These are phyloP conservation scores for Carassius carassius DNA, from an alignment of 2,113 vertebrate genomes.

Conservation along the genomic window DNA sequence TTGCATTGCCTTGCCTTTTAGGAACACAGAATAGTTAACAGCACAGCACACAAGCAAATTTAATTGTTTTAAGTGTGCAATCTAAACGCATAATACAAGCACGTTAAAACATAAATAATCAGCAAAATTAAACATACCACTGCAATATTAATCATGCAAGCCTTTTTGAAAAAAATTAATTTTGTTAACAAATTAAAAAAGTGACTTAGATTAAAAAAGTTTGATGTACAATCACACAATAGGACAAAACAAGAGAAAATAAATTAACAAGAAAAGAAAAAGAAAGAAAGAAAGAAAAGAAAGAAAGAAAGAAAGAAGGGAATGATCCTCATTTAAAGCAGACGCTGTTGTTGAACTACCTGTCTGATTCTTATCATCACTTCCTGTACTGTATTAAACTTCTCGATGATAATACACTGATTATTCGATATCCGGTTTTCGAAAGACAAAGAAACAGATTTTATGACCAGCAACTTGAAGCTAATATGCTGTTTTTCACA, in stretches of 20 bases:
- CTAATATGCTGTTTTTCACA: constrained; percentile 27
- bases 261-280: background rate
- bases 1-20: too few relatives aligned
- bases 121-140: background rate
- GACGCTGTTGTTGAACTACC: constrained; percentile 40
- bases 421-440: background rate
- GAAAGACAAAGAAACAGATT: constrained; percentile 3
- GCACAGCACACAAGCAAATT: background rate
- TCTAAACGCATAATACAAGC: background rate
- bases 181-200: background rate
- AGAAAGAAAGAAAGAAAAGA: background rate
- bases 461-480: constrained; percentile 5
- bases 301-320: background rate
- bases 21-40: too few relatives aligned
- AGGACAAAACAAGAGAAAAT: background rate
- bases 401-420: background rate
- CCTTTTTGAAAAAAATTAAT: background rate
- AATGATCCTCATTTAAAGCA: constrained; percentile 18
- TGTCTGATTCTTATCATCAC: constrained; percentile 31
- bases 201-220: background rate
- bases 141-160: background rate
- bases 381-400: constrained; percentile 20
- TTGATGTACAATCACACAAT: background rate
- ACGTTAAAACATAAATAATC: background rate
- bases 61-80: background rate